phyloP scores from a whole-genome alignment of 2,113 vertebrate species.

The Sciurus niger region DNA sequence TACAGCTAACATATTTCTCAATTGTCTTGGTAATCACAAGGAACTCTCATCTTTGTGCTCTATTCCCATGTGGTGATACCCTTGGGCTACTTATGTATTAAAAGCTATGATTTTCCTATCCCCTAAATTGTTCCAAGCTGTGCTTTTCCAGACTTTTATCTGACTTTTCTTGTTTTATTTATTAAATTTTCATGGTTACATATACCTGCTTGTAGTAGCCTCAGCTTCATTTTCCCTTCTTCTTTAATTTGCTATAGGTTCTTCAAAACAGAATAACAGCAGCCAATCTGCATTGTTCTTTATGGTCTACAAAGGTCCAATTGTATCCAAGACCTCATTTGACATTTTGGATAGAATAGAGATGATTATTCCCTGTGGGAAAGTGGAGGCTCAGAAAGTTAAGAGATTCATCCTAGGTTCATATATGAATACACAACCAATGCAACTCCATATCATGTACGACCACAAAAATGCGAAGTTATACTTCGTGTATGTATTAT shows the following conservation, averaged over 20 bases:
- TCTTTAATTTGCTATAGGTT: background rate
- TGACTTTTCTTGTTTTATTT: background rate
- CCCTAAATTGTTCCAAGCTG: background rate
- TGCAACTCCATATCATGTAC: too few species aligned
- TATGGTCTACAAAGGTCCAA: background rate
- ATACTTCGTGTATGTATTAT: too few species aligned
- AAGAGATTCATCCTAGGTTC: background rate
- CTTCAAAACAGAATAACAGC: background rate
- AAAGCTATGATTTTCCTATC: background rate
- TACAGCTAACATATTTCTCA: slow-evolving; percentile 18
- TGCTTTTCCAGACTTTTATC: background rate
- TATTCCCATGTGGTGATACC: background rate
- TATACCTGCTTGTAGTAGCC: background rate
- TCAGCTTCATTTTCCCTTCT: background rate
- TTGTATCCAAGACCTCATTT: slow-evolving; percentile 12
- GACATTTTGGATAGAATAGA: background rate
- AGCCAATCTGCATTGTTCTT: background rate
- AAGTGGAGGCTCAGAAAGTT: background rate
- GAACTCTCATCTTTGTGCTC: slow-evolving; percentile 16
- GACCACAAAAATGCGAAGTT: too few species aligned
- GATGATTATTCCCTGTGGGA: background rate
- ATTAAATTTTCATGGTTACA: background rate
- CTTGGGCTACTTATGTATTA: slow-evolving; percentile 10
- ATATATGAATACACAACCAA: too few species aligned
- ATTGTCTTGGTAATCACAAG: background rate